These are phyloP conservation scores for Virgularia gustaviana DNA, from an alignment of 92 coral and sea anemone species.

Conservation along the genomic window DNA sequence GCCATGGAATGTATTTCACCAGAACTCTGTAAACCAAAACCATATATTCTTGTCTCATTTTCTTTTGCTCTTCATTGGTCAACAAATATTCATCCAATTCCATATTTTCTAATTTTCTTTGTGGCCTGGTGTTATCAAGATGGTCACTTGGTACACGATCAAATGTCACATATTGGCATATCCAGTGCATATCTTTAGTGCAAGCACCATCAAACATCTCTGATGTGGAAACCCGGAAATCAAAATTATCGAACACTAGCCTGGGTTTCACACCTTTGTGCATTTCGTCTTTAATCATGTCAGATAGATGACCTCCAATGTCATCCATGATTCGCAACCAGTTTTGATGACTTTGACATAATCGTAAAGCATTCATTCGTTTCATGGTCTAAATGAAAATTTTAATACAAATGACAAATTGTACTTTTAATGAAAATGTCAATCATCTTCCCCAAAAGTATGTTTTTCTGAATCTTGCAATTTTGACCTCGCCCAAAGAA, in stretches of 20 bases:
- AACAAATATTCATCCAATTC: constrained; percentile 39
- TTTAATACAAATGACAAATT: not conserved
- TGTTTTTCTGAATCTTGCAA: too few species aligned
- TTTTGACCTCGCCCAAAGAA: too few species aligned
- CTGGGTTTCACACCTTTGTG: constrained; percentile 31
- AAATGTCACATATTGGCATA: constrained; percentile 48
- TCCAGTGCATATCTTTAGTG: constrained; percentile 61
- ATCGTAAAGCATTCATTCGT: constrained; percentile 29
- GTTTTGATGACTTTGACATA: constrained; percentile 24
- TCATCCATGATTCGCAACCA: constrained; percentile 43
- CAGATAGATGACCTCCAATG: constrained; percentile 11
- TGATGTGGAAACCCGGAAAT: constrained; percentile 41
- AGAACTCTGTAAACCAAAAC: constrained; percentile 40
- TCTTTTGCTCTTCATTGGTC: constrained; percentile 17
- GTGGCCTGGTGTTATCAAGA: constrained; percentile 44
- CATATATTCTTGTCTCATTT: constrained; percentile 34
- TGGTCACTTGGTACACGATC: constrained; percentile 39
- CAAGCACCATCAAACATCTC: constrained; percentile 36
- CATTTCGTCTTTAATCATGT: constrained; percentile 23
- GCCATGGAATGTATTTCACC: constrained; percentile 45
- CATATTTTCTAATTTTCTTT: constrained; percentile 40
- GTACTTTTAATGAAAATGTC: not conserved
- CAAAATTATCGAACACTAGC: constrained; percentile 46
- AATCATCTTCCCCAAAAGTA: too few species aligned
- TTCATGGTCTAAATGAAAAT: constrained; percentile 38